These are phyloP conservation scores for Pelobates cultripes DNA, from an alignment of 2,797 vertebrate genomes.

Conservation along the genomic window DNA sequence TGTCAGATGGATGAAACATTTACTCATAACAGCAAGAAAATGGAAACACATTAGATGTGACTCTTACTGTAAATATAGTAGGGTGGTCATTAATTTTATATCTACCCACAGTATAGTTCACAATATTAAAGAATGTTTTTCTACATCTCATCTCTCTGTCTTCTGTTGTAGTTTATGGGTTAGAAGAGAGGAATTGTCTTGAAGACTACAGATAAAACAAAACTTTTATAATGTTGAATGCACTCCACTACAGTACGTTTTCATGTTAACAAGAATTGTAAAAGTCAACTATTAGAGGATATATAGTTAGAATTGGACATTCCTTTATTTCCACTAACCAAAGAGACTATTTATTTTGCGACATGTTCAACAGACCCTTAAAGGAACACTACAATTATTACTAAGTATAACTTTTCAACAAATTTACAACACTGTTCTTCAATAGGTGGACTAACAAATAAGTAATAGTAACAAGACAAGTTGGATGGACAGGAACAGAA, in stretches of 20 bases:
- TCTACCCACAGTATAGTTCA: constrained; percentile 24
- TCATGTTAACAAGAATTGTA: background rate
- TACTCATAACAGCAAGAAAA: rapidly evolving
- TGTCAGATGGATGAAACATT: constrained; percentile 2
- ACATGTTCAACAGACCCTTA: too few relatives aligned
- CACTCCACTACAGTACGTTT: background rate
- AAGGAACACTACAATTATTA: too few relatives aligned
- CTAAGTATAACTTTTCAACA: too few relatives aligned
- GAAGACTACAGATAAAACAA: constrained; percentile 1
- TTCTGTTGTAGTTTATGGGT: constrained; percentile 47
- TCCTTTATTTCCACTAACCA: background rate
- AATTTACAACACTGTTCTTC: too few relatives aligned
- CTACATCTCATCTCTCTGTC: constrained; percentile 36
- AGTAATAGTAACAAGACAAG: too few relatives aligned
- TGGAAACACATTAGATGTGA: too few relatives aligned
- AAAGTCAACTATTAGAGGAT: background rate
- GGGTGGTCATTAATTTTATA: constrained; percentile 38
- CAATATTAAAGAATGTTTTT: constrained; percentile 25
- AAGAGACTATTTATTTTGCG: too few relatives aligned
- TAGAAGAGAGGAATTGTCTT: background rate
- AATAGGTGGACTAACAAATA: too few relatives aligned
- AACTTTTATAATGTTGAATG: background rate
- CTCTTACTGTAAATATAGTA: too few relatives aligned
- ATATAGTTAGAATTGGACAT: background rate
- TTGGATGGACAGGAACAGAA: too few relatives aligned